These are phyloP conservation scores for Malthinus flaveolus DNA, from an alignment of 2,888 invertebrate species.

Conservation along the genomic window DNA sequence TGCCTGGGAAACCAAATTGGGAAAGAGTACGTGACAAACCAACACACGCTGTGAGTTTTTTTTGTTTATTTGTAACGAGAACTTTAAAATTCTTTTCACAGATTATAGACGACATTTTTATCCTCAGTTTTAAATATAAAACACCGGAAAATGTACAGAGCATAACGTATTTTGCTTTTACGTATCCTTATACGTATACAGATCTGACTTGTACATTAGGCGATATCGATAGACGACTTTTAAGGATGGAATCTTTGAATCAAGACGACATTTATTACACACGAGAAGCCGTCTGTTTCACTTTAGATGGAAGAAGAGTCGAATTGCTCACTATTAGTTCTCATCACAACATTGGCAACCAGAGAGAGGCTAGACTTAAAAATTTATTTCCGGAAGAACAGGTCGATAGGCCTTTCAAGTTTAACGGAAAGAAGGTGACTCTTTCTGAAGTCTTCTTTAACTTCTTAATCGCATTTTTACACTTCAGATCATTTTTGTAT, in stretches of 20 bases:
- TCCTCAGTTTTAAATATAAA: slow-evolving; percentile 72
- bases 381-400: slow-evolving; percentile 74
- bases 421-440: slow-evolving; percentile 74
- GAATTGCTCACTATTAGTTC: slow-evolving; percentile 85
- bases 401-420: slow-evolving; percentile 71
- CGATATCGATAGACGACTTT: slow-evolving; percentile 67
- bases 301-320: slow-evolving; percentile 75
- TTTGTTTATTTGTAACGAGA: not conserved
- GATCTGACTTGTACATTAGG: slow-evolving; percentile 77
- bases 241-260: slow-evolving; percentile 47
- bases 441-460: too few species aligned
- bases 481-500: slow-evolving; percentile 76
- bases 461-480: not conserved
- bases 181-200: slow-evolving; percentile 85
- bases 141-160: slow-evolving; percentile 72
- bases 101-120: slow-evolving; percentile 74
- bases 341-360: slow-evolving; percentile 72
- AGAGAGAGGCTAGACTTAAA: slow-evolving; percentile 71
- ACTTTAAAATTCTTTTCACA: slow-evolving; percentile 51
- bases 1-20: slow-evolving; percentile 81
- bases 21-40: slow-evolving; percentile 82
- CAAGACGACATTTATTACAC: slow-evolving; percentile 81
- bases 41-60: slow-evolving; percentile 66
- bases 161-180: slow-evolving; percentile 86
- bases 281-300: slow-evolving; percentile 77